These are phyloP conservation scores for Thryonomys swinderianus DNA, from an alignment of 2,113 vertebrate genomes.

Conservation along the genomic window DNA sequence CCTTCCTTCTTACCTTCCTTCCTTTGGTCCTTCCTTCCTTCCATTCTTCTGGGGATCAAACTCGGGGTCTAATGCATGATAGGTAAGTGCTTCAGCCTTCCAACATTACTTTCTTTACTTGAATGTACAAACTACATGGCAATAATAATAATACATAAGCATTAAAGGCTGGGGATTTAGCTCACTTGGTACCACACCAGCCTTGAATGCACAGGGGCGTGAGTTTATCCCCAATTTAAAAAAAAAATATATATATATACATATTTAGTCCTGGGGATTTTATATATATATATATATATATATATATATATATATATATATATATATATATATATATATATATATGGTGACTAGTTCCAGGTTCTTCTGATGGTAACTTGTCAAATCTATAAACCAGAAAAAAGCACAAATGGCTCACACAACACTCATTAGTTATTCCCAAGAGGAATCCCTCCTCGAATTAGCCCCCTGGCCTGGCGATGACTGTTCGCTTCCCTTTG, in stretches of 20 bases:
- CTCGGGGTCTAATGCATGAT: not conserved
- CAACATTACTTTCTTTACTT: not conserved
- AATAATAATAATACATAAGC: not conserved
- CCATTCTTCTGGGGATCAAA: not conserved
- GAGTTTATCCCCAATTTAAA: too few species aligned
- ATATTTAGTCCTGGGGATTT: too few species aligned
- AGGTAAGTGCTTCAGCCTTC: not conserved
- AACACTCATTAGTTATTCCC: not conserved
- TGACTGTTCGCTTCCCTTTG: not conserved
- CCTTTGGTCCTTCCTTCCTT: not conserved
- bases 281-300: too few species aligned
- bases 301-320: too few species aligned
- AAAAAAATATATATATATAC: too few species aligned
- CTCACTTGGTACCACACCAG: too few species aligned
- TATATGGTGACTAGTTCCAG: too few species aligned
- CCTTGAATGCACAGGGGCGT: too few species aligned
- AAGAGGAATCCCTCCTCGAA: not conserved
- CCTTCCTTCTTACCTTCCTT: not conserved
- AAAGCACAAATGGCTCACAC: not conserved
- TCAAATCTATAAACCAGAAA: not conserved
- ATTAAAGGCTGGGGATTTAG: too few species aligned
- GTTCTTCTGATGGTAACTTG: not conserved
- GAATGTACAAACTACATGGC: too few species aligned
- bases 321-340: too few species aligned
- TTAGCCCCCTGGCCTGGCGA: not conserved